Conservation (phyloP, 2,113 vertebrate genomes). For the Verasper variegatus region DNA sequence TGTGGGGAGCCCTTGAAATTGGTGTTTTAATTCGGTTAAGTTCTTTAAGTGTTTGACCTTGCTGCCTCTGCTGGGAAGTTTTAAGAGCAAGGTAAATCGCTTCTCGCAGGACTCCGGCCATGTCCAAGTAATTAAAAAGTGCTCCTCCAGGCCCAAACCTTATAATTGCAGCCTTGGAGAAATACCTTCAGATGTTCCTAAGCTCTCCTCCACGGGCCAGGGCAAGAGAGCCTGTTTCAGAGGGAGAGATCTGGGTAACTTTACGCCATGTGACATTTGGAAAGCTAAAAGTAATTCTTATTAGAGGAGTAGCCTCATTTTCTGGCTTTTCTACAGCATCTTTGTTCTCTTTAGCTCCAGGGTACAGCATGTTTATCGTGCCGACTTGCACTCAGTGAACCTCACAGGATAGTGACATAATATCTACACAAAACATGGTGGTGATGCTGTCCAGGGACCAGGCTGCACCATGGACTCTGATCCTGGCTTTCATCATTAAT, state of each 20-base stretch:
- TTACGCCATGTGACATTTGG: slow-evolving; percentile 42
- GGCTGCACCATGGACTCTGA: not conserved
- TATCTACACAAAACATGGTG: slow-evolving; percentile 20
- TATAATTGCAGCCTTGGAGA: slow-evolving; percentile 59
- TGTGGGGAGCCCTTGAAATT: slow-evolving; percentile 53
- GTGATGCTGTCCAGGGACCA: slow-evolving; percentile 23
- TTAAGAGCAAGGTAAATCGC: slow-evolving; percentile 39
- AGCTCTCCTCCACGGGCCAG: slow-evolving; percentile 27
- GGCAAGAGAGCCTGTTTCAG: slow-evolving; percentile 20
- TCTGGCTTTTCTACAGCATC: slow-evolving; percentile 10
- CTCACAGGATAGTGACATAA: slow-evolving; percentile 24
- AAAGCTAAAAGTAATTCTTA: slow-evolving; percentile 54
- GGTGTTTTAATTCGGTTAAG: slow-evolving; percentile 52
- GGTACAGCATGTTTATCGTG: slow-evolving; percentile 38
- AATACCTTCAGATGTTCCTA: slow-evolving; percentile 59
- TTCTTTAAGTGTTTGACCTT: slow-evolving; percentile 66
- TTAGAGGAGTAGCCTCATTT: slow-evolving; percentile 19
- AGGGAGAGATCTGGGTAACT: slow-evolving; percentile 35
- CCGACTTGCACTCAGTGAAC: slow-evolving; percentile 38
- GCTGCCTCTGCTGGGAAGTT: slow-evolving; percentile 39
- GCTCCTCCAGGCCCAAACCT: slow-evolving; percentile 56
- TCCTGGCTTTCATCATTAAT: not conserved
- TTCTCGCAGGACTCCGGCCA: slow-evolving; percentile 50
- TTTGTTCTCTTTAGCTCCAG: slow-evolving; percentile 46
- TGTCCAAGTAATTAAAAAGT: slow-evolving; percentile 73